phyloP scores from a whole-genome alignment of 1,140 invertebrate species.

The Pseudomyrmex dendroicus region DNA sequence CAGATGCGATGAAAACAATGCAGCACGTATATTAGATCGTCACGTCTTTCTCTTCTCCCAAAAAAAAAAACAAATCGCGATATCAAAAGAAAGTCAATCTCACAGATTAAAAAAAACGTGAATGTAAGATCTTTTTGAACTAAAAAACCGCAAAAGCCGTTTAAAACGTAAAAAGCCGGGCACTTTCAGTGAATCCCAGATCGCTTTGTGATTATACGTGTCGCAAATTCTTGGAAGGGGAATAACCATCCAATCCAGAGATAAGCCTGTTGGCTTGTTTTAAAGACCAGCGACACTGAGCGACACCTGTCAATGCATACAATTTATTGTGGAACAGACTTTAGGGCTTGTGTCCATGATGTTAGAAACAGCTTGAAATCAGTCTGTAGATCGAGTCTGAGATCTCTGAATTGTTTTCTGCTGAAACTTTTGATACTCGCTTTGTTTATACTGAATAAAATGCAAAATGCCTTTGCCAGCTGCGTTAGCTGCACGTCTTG shows the following conservation, averaged over 20 bases:
- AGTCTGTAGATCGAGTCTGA: too few species aligned
- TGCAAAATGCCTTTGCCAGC: conserved; percentile 93
- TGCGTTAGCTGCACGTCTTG: conserved; percentile 92
- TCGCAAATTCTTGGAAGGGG: too few species aligned
- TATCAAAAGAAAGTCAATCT: background rate
- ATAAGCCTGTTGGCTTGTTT: background rate
- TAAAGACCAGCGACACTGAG: background rate
- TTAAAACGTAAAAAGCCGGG: background rate
- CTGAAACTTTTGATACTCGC: too few species aligned
- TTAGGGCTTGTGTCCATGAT: too few species aligned
- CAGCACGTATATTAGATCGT: background rate
- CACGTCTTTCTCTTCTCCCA: too few species aligned
- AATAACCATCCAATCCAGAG: too few species aligned
- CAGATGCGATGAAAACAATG: background rate
- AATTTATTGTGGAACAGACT: too few species aligned
- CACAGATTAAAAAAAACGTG: too few species aligned
- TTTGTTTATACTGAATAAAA: background rate
- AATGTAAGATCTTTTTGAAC: too few species aligned
- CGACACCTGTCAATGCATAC: background rate
- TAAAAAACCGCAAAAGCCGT: conserved; percentile 3
- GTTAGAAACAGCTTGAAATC: too few species aligned
- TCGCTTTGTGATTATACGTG: too few species aligned
- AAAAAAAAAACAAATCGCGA: background rate
- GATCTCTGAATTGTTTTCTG: too few species aligned
- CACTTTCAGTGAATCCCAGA: background rate